Evolutionary conservation across 2,797 vertebrate genomes (phyloP).

Genomic region (Propithecus perrieri): DNA sequence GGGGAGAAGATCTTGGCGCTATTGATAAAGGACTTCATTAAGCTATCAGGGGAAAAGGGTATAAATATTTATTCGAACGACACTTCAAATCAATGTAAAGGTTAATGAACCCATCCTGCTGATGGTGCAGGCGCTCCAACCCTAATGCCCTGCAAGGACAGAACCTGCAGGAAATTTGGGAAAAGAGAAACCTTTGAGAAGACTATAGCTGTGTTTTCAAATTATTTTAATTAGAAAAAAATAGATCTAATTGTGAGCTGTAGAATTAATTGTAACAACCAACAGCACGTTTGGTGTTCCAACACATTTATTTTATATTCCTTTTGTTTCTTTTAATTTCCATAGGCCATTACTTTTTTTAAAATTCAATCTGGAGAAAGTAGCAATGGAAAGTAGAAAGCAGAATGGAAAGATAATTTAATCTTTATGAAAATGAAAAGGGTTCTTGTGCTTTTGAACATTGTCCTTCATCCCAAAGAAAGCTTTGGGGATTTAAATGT

Average conservation of each 20-base stretch:
- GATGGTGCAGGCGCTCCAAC: neutral
- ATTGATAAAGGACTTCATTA: conserved; percentile 52
- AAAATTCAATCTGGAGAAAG: neutral
- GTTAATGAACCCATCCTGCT: neutral
- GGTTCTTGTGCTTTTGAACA: neutral
- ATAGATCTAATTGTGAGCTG: neutral
- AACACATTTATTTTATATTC: conserved; percentile 48
- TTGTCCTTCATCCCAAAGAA: neutral
- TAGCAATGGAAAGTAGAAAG: neutral
- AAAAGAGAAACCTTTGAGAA: neutral
- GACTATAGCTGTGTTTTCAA: neutral
- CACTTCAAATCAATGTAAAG: conserved; percentile 8
- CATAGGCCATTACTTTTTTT: neutral
- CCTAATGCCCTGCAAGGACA: neutral
- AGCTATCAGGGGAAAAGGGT: neutral
- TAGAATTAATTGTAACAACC: conserved; percentile 30
- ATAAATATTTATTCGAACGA: conserved; percentile 33
- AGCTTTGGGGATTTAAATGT: neutral
- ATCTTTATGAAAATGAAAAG: neutral
- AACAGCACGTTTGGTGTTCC: neutral
- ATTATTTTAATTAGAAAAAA: neutral
- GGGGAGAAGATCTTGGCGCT: neutral
- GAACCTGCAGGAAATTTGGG: neutral
- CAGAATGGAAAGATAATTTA: neutral
- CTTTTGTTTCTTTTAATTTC: conserved; percentile 42